These are phyloP conservation scores for Hycleus cichorii DNA, from an alignment of 1,140 invertebrate species.

Conservation along the genomic window DNA sequence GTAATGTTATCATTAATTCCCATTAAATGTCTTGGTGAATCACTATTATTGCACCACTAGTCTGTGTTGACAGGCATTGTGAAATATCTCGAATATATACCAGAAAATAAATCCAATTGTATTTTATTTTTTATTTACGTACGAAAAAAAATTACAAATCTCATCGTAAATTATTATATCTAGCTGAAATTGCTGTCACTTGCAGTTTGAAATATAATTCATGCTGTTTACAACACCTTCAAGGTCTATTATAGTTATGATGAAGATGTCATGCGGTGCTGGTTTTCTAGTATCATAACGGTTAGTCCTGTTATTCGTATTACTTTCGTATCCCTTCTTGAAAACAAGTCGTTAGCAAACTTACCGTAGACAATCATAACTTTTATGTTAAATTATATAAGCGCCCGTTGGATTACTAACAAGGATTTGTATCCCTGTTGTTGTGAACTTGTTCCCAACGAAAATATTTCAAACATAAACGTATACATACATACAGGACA, in stretches of 20 bases:
- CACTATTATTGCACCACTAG: constrained; percentile 3
- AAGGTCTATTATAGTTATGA: constrained; percentile 1
- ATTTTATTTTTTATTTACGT: no score
- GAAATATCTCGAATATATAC: no score
- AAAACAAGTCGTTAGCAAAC: constrained; percentile 21
- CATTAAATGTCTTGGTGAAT: constrained; percentile 12
- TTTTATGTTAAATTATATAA: constrained; percentile 18
- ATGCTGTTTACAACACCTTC: constrained; percentile 7
- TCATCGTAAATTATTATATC: no score
- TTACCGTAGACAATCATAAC: constrained; percentile 21
- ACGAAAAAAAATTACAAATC: no score
- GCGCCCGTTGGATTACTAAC: constrained; percentile 9
- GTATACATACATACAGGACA: no score
- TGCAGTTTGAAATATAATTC: constrained; percentile 15
- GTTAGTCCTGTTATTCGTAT: background rate
- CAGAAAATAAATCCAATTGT: no score
- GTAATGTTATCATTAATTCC: constrained; percentile 11
- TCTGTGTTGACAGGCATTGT: background rate
- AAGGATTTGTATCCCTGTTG: constrained; percentile 15
- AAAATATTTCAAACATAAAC: constrained; percentile 9
- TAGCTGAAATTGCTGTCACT: constrained; percentile 1
- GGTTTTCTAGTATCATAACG: no score
- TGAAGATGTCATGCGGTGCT: background rate
- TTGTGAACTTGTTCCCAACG: constrained; percentile 8
- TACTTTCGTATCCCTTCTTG: constrained; percentile 1